Base-by-base conservation (phyloP, 2,113 vertebrate species). In the Isichthys henryi region DNA sequence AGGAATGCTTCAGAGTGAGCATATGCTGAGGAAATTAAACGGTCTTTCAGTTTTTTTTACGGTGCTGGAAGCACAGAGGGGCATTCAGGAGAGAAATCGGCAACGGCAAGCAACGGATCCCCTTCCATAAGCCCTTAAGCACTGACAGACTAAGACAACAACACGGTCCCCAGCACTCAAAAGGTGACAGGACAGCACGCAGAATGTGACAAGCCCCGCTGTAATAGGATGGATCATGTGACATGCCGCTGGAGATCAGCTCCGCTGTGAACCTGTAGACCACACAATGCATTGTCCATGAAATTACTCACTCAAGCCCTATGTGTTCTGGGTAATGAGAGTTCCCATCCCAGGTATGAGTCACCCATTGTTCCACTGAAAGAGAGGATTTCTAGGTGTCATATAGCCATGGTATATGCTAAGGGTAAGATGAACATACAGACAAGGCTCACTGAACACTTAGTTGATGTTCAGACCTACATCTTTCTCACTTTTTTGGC, bases 51-150 rank as follows among this genome's bases (percentile, higher is more conserved):
- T 13, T n/a, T 13, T 13, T 4, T 27, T 23, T 6, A 46, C 46
- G 8, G 82, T 84, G 82, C 45, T 85, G 82, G 48, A 49, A 86
- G 83, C 45, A 31, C 21, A 86, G 45, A 27, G 27, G 48, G 23
- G 48, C 46, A n/a, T 21, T 49, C n/a, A 27, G 17, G n/a, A 49
- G 48, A 10, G 21, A 46, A 49, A 6, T 27, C 11, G 23, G 87
- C 66, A 92, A 70, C 0, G 86, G 58, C 88, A 35, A 49, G 52
- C 88, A 88, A 90, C 39, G 39, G 91, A 80, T 91, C 91, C 90
- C 11, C 87, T 87, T 92, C 92, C 92, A 88, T 7, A 10, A 53
- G 31, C 49, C 49, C 56, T 0, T 3, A 87, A 19, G 49, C 35
- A 43, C 23, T 31, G 86, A 53, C 17, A 35, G 50, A 3, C n/a